These are phyloP conservation scores for Parnassius glacialis DNA, from an alignment of 2,888 invertebrate genomes.

Conservation along the genomic window DNA sequence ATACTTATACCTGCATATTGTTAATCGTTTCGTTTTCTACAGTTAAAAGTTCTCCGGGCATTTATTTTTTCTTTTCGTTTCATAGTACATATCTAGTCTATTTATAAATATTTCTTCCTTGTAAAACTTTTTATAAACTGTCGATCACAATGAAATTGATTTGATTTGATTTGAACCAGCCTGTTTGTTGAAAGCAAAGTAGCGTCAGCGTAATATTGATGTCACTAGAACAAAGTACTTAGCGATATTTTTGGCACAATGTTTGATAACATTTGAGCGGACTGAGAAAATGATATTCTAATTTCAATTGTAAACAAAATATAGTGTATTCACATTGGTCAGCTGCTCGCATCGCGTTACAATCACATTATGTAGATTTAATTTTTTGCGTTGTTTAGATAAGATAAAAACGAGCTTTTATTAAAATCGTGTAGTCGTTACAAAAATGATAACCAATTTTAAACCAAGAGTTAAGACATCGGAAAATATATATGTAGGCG, in stretches of 20 bases:
- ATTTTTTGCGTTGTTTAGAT: too few relatives aligned
- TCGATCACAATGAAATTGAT: too few relatives aligned
- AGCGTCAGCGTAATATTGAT: conserved; percentile 6
- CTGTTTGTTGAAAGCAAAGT: neutral
- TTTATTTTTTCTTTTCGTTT: neutral
- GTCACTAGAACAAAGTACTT: conserved; percentile 19
- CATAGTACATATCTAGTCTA: neutral
- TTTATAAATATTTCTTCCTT: too few relatives aligned
- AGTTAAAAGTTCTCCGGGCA: neutral
- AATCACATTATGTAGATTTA: neutral
- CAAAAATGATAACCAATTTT: too few relatives aligned
- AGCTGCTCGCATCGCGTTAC: neutral
- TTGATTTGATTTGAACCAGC: neutral
- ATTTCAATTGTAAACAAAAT: neutral
- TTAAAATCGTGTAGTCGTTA: too few relatives aligned
- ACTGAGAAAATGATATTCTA: neutral
- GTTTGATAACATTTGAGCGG: conserved; percentile 12
- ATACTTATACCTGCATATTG: neutral
- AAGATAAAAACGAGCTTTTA: too few relatives aligned
- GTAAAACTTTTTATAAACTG: too few relatives aligned
- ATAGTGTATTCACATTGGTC: too few relatives aligned
- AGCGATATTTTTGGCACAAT: conserved; percentile 21
- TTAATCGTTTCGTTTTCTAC: neutral
- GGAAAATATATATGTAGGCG: conserved; percentile 11
- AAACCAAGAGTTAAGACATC: conserved; percentile 12